Evolutionary conservation across 2,113 vertebrate species (phyloP), one percentile per base, ranked within the genome.

Genomic region (Hymenochirus boettgeri): DNA sequence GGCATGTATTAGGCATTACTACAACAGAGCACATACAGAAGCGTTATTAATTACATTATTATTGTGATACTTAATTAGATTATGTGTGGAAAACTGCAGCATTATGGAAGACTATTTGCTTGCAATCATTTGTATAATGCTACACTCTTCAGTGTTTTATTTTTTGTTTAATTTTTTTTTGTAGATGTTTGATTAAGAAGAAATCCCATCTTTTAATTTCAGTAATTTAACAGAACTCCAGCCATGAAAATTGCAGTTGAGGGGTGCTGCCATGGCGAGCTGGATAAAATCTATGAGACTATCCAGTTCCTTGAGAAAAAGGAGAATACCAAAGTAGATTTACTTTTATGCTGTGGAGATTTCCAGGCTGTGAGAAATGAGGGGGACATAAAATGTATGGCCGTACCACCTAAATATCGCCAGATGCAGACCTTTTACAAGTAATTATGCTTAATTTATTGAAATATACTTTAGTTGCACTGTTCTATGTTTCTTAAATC

Each of bases 281-380:
- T 98, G 72, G 95, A 98, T 74, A 94, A 93, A 78, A 91, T 97
- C 75, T 98, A 98, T 8, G 95, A 96, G 82, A 97, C 93, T 0
- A 88, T 98, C 64, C 80, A 77, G 62, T 88, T 89, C 63, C 74
- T 96, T 71, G 89, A 94, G 78, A 82, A 80, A 47, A 92, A 89
- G 33, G 89, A 94, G 55, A 88, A 80, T 3, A 71, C 91, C 13
- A 80, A 87, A 39, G 88, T 91, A 59, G 82, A 97, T 54, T 81
- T 98, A 31, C 80, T 98, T 8, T 91, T 96, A 61, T 98, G 94
- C 65, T 89, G 88, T 50, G 95, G 95, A 3, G 95, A 98, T 76
- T 98, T 98, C 76, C 95, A 98, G 74, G 95, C 95, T 0, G 95
- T 97, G 73, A 83, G 95, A 19, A 98, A 97, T 53, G 92, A 98